phyloP scores from a whole-genome alignment of 2,888 invertebrate species.

The Sphaerophoria taeniata region DNA sequence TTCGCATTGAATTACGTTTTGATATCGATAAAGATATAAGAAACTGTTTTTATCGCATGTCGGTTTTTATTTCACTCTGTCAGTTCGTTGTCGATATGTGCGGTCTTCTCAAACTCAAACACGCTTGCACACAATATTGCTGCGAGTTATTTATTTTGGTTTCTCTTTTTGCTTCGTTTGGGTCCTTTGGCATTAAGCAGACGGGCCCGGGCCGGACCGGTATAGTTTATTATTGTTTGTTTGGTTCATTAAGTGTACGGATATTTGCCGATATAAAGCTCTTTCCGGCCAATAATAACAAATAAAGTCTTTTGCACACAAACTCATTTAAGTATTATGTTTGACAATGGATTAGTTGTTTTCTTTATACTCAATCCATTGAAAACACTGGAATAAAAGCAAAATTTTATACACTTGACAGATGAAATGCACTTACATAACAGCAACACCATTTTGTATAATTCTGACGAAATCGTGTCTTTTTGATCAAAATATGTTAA shows the following conservation, averaged over 20 bases:
- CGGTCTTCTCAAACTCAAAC: neutral
- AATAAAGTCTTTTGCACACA: neutral
- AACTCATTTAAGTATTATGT: slow-evolving; percentile 16
- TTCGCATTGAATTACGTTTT: slow-evolving; percentile 49
- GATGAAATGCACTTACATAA: slow-evolving; percentile 27
- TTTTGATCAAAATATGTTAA: slow-evolving; percentile 26
- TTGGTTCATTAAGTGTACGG: slow-evolving; percentile 49
- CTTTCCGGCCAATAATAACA: slow-evolving; percentile 16
- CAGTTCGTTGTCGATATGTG: slow-evolving; percentile 17
- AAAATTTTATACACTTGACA: neutral
- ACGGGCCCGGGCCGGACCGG: neutral
- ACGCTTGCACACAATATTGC: slow-evolving; percentile 14
- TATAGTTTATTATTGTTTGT: slow-evolving; percentile 53
- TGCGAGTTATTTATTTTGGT: slow-evolving; percentile 40
- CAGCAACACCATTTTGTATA: neutral
- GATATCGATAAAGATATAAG: neutral
- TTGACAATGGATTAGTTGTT: slow-evolving; percentile 6
- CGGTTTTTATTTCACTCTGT: slow-evolving; percentile 14
- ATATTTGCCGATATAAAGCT: slow-evolving; percentile 58
- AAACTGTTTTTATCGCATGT: slow-evolving; percentile 29
- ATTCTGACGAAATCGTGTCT: slow-evolving; percentile 21
- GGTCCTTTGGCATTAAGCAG: slow-evolving; percentile 21
- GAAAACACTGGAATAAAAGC: neutral
- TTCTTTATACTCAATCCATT: neutral
- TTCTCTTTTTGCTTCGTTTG: neutral